Evolutionary conservation across 2,888 invertebrate genomes (phyloP).

Genomic region (Zygogramma bicolorata): DNA sequence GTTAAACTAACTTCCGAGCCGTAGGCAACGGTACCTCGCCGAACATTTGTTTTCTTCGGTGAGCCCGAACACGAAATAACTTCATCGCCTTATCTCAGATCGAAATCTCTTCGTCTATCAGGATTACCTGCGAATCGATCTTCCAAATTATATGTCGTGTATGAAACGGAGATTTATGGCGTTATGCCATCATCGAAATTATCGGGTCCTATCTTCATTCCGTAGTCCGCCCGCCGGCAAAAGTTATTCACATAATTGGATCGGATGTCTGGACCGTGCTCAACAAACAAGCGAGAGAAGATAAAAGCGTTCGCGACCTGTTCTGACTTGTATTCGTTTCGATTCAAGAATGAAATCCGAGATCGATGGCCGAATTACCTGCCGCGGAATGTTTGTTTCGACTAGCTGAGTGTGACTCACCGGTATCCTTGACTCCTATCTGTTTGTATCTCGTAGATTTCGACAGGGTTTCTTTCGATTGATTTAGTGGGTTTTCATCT

Average conservation of each 20-base stretch:
- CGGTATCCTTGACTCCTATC: not conserved
- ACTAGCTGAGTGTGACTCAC: not conserved
- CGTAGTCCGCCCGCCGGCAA: not conserved
- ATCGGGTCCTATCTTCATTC: not conserved
- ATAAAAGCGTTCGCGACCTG: not conserved
- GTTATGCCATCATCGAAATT: not conserved
- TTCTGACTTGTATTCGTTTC: conserved; percentile 2
- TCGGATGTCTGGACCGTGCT: not conserved
- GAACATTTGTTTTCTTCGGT: too few relatives aligned
- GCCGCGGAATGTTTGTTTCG: too few relatives aligned
- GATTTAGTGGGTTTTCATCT: too few relatives aligned
- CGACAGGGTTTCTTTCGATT: not conserved
- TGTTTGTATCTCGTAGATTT: not conserved
- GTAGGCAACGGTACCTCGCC: too few relatives aligned
- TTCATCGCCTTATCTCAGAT: not conserved
- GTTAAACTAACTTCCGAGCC: too few relatives aligned
- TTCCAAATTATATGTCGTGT: not conserved
- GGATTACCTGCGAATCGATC: not conserved
- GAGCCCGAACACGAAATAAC: not conserved
- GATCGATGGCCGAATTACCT: not conserved
- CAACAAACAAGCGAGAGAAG: conserved; percentile 9
- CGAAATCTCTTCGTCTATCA: not conserved
- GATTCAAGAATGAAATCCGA: not conserved
- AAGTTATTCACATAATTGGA: not conserved
- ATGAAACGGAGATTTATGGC: not conserved